A percentile compares a stretch with the other conserved stretches of the same genome.
Evolutionary conservation across 2,888 invertebrate genomes (phyloP).

Genomic region (Neuroscelio doddi): DNA sequence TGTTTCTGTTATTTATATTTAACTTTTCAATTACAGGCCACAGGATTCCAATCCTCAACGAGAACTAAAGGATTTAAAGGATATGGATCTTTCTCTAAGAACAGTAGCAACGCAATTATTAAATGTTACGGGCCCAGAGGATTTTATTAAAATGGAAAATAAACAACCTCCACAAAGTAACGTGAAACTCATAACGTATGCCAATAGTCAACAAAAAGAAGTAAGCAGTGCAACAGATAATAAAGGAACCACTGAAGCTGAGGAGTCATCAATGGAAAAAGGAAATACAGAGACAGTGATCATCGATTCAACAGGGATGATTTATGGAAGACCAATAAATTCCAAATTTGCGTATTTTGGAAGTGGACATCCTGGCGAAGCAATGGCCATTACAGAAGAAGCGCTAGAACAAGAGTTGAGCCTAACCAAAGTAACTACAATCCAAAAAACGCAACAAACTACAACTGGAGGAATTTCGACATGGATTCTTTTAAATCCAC

Average conservation of each 20-base stretch:
- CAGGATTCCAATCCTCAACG: conserved; percentile 57
- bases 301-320: conserved; percentile 21
- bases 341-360: conserved; percentile 69
- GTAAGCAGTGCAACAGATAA: background rate
- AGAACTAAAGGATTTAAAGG: conserved; percentile 60
- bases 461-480: conserved; percentile 82
- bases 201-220: conserved; percentile 9
- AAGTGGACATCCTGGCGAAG: conserved; percentile 77
- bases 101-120: conserved; percentile 69
- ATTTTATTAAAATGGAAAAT: conserved; percentile 16
- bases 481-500: conserved; percentile 82
- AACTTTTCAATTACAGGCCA: conserved; percentile 65
- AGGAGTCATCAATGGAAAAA: background rate
- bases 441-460: conserved; percentile 73
- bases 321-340: conserved; percentile 64
- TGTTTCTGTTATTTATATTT: conserved; percentile 6
- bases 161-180: conserved; percentile 27
- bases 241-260: background rate
- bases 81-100: conserved; percentile 66
- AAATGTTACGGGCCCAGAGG: conserved; percentile 58
- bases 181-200: conserved; percentile 17
- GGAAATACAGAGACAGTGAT: conserved; percentile 20
- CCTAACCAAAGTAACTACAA: conserved; percentile 46
- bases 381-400: conserved; percentile 78
- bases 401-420: conserved; percentile 75